Evolutionary conservation across 2,888 invertebrate species (phyloP).

Genomic region (Holacanthella duospinosa): DNA sequence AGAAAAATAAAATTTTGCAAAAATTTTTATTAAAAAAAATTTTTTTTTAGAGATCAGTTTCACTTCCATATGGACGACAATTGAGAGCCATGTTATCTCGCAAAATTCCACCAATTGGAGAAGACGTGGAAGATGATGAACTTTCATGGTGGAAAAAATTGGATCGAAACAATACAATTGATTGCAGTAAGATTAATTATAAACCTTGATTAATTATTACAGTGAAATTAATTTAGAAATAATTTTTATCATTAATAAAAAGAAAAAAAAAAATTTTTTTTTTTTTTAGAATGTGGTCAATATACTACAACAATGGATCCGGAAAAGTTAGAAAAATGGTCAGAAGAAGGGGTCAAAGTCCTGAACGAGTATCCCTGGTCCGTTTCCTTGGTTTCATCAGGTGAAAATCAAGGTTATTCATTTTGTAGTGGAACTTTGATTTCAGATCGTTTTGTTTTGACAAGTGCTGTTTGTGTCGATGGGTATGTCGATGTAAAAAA

Average conservation of each 20-base stretch:
- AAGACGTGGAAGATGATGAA: conserved; percentile 10
- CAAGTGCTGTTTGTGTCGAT: conserved; percentile 29
- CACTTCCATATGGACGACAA: conserved; percentile 22
- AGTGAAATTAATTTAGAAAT: too few species aligned
- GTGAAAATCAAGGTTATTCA: conserved; percentile 16
- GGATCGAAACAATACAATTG: conserved; percentile 25
- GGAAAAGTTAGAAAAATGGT: conserved; percentile 18
- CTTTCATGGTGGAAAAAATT: conserved; percentile 26
- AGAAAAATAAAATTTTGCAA: background rate
- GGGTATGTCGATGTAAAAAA: conserved; percentile 19
- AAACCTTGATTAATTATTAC: background rate
- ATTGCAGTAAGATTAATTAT: conserved; percentile 21
- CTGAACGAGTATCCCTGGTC: conserved; percentile 31
- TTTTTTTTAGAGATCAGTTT: conserved; percentile 15
- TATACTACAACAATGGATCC: conserved; percentile 10
- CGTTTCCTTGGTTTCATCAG: conserved; percentile 26
- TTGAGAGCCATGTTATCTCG: conserved; percentile 21
- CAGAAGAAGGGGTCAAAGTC: conserved; percentile 20
- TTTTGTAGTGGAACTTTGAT: conserved; percentile 22
- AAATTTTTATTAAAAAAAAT: background rate
- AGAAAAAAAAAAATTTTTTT: too few species aligned
- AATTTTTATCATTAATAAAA: too few species aligned
- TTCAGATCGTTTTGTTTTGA: conserved; percentile 26
- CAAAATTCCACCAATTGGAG: conserved; percentile 9
- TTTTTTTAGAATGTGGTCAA: conserved; percentile 26